These are phyloP conservation scores for Oxytorus armatus DNA, from an alignment of 2,888 invertebrate species.

Conservation along the genomic window DNA sequence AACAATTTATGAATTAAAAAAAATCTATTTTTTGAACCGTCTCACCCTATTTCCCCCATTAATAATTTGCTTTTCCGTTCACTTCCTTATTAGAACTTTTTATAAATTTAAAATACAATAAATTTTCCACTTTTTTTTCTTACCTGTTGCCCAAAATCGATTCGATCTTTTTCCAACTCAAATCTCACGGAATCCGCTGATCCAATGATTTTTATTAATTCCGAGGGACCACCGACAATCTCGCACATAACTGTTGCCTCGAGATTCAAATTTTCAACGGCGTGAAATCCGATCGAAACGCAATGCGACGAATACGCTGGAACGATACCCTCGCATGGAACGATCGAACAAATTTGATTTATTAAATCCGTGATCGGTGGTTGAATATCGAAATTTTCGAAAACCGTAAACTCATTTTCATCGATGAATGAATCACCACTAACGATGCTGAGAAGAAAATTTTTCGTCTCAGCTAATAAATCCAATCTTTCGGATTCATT, in stretches of 20 bases:
- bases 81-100: no score
- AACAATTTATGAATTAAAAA: no score
- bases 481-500: slow-evolving; percentile 6
- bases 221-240: slow-evolving; percentile 86
- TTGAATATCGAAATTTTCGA: slow-evolving; percentile 56
- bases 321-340: slow-evolving; percentile 69
- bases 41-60: no score
- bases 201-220: slow-evolving; percentile 85
- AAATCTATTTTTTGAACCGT: no score
- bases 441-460: slow-evolving; percentile 61
- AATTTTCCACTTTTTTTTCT: no score
- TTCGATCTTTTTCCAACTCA: slow-evolving; percentile 82
- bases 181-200: slow-evolving; percentile 86
- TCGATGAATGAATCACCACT: slow-evolving; percentile 53
- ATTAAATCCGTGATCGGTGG: slow-evolving; percentile 51
- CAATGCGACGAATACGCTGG: slow-evolving; percentile 69
- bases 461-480: slow-evolving; percentile 60
- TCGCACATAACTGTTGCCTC: slow-evolving; percentile 85
- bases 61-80: no score
- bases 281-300: slow-evolving; percentile 72
- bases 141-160: slow-evolving; percentile 84
- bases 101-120: no score
- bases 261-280: slow-evolving; percentile 77
- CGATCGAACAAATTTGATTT: slow-evolving; percentile 67
- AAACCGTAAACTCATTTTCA: slow-evolving; percentile 66